Percentiles rank a stretch among this genome's conserved stretches.
These are phyloP conservation scores for Scomberomorus guttatus DNA, from an alignment of 2,797 vertebrate genomes.

Conservation along the genomic window DNA sequence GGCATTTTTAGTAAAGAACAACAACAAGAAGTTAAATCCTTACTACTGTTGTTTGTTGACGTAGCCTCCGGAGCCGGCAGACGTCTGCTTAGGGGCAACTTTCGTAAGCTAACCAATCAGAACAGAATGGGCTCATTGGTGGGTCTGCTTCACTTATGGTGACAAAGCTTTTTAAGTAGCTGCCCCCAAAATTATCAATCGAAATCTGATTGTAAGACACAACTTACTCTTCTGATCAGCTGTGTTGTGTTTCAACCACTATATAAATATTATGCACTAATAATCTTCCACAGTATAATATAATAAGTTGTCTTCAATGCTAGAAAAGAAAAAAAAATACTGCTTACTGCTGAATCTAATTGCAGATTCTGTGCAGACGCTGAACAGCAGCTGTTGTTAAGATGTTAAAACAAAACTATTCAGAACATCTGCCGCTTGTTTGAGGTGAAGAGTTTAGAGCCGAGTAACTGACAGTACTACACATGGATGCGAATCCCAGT, in stretches of 20 bases:
- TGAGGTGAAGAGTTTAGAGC: not conserved
- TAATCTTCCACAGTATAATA: not conserved
- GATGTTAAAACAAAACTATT: conserved; percentile 6
- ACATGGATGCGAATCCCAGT: not conserved
- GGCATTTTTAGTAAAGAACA: not conserved
- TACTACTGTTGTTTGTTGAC: too few species aligned
- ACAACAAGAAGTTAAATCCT: not conserved
- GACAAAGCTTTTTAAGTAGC: not conserved
- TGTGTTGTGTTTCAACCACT: not conserved
- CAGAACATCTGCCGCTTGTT: not conserved
- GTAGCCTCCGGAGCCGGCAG: too few species aligned
- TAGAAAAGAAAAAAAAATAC: not conserved
- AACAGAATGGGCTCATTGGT: too few species aligned
- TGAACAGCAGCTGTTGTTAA: not conserved
- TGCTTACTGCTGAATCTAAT: not conserved
- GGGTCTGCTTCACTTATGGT: not conserved
- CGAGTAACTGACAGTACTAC: not conserved
- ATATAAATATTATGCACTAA: not conserved
- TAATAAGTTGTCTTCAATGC: not conserved
- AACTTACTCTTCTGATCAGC: not conserved
- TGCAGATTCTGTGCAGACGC: not conserved
- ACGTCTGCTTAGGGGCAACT: too few species aligned
- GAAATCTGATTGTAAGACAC: too few species aligned
- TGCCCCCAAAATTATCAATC: not conserved
- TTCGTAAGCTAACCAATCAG: too few species aligned